Conservation (phyloP, 2,888 invertebrate genomes). For the Hydriomena furcata region DNA sequence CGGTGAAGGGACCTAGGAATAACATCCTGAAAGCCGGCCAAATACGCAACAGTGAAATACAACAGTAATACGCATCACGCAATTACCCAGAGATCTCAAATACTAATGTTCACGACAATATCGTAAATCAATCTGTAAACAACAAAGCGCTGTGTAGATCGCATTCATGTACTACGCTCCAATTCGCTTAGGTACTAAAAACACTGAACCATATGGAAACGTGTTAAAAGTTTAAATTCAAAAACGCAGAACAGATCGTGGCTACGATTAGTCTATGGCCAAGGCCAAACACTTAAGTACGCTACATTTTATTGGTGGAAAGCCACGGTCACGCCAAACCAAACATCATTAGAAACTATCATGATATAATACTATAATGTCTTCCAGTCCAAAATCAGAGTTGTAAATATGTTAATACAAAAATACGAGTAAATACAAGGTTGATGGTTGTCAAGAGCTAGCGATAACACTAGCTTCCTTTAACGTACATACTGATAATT, state of each 20-base stretch:
- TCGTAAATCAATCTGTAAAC: constrained; percentile 17
- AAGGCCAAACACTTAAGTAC: constrained; percentile 54
- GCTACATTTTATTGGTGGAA: constrained; percentile 39
- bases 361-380: constrained; percentile 2
- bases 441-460: not conserved
- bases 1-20: constrained; percentile 36
- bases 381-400: not conserved
- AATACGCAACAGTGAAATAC: constrained; percentile 41
- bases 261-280: constrained; percentile 50
- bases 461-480: not conserved
- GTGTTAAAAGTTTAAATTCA: constrained; percentile 25
- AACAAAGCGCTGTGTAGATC: too few relatives aligned
- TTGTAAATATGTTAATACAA: not conserved
- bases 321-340: constrained; percentile 11
- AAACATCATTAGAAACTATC: constrained; percentile 1
- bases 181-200: constrained; percentile 19
- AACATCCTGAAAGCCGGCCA: constrained; percentile 48
- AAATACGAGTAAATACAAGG: not conserved
- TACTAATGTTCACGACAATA: constrained; percentile 7
- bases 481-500: too few relatives aligned
- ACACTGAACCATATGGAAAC: constrained; percentile 25
- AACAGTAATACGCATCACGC: constrained; percentile 11
- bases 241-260: constrained; percentile 22
- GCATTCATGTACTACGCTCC: constrained; percentile 9
- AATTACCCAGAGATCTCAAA: constrained; percentile 16